Evolutionary conservation across 2,888 invertebrate genomes (phyloP).

Genomic region (Poecilobothrus nobilitatus): DNA sequence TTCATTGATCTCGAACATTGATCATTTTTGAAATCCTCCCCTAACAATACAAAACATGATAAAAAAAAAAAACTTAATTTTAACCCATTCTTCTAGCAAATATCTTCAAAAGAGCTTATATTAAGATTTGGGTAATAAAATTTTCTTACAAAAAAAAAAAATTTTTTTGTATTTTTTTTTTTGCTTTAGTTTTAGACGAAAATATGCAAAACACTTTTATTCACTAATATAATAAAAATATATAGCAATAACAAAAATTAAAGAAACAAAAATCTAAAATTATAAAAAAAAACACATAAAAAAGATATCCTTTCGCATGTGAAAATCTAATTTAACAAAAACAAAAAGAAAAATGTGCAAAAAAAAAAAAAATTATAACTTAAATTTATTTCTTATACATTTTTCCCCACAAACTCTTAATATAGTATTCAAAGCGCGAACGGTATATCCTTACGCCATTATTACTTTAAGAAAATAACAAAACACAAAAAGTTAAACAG

Average conservation of each 20-base stretch:
- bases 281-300: too few species aligned
- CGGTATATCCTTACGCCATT: neutral
- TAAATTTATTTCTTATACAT: conserved; percentile 2
- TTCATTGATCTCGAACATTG: too few species aligned
- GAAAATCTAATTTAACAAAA: neutral
- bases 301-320: neutral
- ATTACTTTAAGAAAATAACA: neutral
- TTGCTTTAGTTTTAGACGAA: neutral
- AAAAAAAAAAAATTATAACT: neutral
- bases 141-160: neutral
- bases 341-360: neutral
- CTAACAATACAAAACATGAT: too few species aligned
- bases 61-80: too few species aligned
- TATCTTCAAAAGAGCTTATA: neutral
- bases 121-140: neutral
- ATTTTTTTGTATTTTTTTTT: neutral
- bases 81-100: too few species aligned
- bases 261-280: neutral
- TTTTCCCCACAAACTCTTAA: neutral
- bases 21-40: too few species aligned
- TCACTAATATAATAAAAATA: neutral
- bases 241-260: neutral
- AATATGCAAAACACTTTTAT: neutral
- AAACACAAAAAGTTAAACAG: neutral
- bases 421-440: neutral